These are phyloP conservation scores for Archilochus colubris DNA, from an alignment of 2,113 vertebrate species.

Conservation along the genomic window DNA sequence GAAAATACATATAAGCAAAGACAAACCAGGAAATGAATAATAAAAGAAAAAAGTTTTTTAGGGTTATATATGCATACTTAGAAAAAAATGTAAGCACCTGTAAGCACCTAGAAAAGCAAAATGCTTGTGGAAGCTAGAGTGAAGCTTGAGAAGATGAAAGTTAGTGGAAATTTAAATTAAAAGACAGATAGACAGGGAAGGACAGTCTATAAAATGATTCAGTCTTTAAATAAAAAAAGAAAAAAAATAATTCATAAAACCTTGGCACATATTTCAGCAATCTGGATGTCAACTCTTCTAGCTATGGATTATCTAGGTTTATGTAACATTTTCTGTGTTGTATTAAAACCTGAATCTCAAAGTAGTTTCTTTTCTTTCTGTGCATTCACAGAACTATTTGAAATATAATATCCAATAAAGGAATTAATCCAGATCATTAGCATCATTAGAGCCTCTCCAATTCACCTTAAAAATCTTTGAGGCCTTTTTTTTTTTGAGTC, in stretches of 20 bases:
- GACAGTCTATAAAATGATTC: background rate
- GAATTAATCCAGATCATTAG: rapidly evolving
- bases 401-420: background rate
- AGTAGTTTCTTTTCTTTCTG: background rate
- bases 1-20: background rate
- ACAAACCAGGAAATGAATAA: background rate
- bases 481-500: background rate
- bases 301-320: background rate
- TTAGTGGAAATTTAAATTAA: background rate
- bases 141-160: background rate
- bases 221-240: background rate
- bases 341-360: background rate
- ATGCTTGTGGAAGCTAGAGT: background rate
- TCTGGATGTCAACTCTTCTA: background rate
- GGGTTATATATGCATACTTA: background rate
- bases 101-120: background rate
- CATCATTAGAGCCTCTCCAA: background rate
- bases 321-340: background rate
- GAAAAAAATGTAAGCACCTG: background rate
- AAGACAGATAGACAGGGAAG: background rate
- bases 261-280: background rate
- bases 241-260: background rate
- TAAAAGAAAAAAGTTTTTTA: background rate
- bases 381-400: background rate
- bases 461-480: background rate